Evolutionary conservation across 2,113 vertebrate species (phyloP).

Genomic region (Oncorhynchus gorbuscha): DNA sequence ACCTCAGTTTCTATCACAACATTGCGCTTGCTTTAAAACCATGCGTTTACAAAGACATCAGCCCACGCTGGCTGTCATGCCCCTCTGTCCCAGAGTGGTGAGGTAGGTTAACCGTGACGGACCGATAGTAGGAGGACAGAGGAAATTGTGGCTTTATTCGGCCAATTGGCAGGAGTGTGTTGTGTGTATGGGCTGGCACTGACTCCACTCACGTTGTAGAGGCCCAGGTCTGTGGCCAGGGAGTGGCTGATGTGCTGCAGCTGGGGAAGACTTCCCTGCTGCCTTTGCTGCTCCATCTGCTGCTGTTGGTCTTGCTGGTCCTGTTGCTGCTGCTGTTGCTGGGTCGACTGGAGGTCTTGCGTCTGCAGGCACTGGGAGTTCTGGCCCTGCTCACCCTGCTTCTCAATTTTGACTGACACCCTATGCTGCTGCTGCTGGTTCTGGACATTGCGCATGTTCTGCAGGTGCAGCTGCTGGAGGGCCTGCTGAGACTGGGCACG

Average conservation of each 20-base stretch:
- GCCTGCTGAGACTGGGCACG: slow-evolving; percentile 42
- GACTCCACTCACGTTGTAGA: slow-evolving; percentile 66
- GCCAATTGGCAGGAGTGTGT: no score
- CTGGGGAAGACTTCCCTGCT: slow-evolving; percentile 45
- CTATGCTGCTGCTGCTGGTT: slow-evolving; percentile 45
- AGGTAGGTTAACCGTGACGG: no score
- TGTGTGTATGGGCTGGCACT: no score
- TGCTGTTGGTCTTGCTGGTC: slow-evolving; percentile 35
- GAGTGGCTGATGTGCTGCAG: slow-evolving; percentile 68
- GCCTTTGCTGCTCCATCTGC: slow-evolving; percentile 16
- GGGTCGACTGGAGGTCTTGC: not conserved
- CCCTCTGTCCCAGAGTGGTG: no score
- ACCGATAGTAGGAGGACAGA: not conserved
- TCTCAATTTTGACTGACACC: slow-evolving; percentile 45
- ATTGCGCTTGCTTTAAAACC: no score
- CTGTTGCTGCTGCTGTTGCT: slow-evolving; percentile 50
- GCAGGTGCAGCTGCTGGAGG: slow-evolving; percentile 61
- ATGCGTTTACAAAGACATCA: no score
- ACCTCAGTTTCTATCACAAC: no score
- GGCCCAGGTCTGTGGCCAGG: slow-evolving; percentile 60
- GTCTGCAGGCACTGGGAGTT: slow-evolving; percentile 45
- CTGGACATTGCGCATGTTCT: slow-evolving; percentile 61
- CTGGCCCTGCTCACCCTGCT: slow-evolving; percentile 49
- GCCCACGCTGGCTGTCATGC: no score
- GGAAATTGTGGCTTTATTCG: no score